Evolutionary conservation across 1,140 invertebrate species (phyloP).

Genomic region (Physella acuta): DNA sequence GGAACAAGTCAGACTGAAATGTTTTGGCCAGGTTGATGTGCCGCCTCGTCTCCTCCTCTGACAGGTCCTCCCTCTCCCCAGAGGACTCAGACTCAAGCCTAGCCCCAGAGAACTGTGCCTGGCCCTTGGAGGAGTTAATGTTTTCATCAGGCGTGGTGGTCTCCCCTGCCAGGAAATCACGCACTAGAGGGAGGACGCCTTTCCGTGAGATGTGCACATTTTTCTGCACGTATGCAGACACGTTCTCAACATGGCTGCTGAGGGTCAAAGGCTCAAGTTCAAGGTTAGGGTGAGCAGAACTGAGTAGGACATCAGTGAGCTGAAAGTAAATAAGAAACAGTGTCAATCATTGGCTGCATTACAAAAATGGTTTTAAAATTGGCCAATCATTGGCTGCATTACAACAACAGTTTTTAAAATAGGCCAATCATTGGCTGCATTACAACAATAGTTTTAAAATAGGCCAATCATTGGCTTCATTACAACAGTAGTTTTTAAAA

Average conservation of each 20-base stretch:
- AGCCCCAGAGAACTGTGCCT: slow-evolving; percentile 5
- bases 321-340: no score
- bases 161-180: slow-evolving; percentile 38
- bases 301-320: slow-evolving; percentile 18
- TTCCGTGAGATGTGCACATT: slow-evolving; percentile 53
- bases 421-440: no score
- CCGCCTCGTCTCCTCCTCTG: slow-evolving; percentile 1
- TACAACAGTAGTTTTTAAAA: no score
- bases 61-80: neutral
- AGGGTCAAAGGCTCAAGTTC: slow-evolving; percentile 15
- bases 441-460: no score
- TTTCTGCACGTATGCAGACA: slow-evolving; percentile 41
- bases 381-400: no score
- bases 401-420: no score
- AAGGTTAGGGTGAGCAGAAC: slow-evolving; percentile 11
- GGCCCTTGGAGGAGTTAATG: neutral
- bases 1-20: slow-evolving; percentile 13
- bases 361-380: no score
- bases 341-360: no score
- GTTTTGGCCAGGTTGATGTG: slow-evolving; percentile 25
- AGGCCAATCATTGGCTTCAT: no score
- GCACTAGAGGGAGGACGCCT: slow-evolving; percentile 52
- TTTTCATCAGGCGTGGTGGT: slow-evolving; percentile 31
- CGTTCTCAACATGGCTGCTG: neutral
- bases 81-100: neutral